These are phyloP conservation scores for Chrysocyon brachyurus DNA, from an alignment of 2,797 vertebrate species.

Conservation along the genomic window DNA sequence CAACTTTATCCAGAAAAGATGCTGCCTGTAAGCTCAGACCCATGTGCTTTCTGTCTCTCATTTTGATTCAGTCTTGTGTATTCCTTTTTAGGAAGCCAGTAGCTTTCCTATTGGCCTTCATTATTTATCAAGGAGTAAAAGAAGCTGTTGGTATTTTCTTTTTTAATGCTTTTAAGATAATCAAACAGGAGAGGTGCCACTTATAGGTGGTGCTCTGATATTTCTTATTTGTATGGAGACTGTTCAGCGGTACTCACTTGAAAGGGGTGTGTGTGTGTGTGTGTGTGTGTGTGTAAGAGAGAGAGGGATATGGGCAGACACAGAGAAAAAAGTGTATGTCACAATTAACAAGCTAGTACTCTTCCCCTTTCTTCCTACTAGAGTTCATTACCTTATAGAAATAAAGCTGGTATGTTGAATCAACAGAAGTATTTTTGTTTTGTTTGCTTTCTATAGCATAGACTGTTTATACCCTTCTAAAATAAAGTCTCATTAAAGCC, in stretches of 20 bases:
- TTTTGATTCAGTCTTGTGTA: not conserved
- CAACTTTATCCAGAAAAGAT: not conserved
- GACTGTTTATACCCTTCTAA: not conserved
- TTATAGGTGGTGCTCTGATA: not conserved
- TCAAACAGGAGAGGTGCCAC: not conserved
- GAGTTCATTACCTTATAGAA: not conserved
- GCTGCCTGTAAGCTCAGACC: not conserved
- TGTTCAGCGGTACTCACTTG: not conserved
- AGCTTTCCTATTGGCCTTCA: not conserved
- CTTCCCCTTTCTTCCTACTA: not conserved
- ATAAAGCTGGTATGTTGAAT: slow-evolving; percentile 10
- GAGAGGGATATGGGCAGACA: not conserved
- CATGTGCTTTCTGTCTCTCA: not conserved
- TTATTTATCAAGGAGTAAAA: slow-evolving; percentile 7
- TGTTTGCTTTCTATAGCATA: not conserved
- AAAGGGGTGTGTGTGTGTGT: not conserved
- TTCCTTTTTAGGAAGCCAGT: not conserved
- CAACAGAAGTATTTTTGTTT: not conserved
- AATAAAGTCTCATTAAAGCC: not conserved
- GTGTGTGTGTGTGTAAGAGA: not conserved
- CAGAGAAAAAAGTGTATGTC: not conserved
- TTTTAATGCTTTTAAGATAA: slow-evolving; percentile 48
- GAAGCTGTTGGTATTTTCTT: not conserved
- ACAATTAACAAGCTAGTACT: not conserved
- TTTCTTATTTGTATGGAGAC: slow-evolving; percentile 4